Conservation (phyloP, 2,113 vertebrate species). For the Onychorhynchus coronatus region DNA sequence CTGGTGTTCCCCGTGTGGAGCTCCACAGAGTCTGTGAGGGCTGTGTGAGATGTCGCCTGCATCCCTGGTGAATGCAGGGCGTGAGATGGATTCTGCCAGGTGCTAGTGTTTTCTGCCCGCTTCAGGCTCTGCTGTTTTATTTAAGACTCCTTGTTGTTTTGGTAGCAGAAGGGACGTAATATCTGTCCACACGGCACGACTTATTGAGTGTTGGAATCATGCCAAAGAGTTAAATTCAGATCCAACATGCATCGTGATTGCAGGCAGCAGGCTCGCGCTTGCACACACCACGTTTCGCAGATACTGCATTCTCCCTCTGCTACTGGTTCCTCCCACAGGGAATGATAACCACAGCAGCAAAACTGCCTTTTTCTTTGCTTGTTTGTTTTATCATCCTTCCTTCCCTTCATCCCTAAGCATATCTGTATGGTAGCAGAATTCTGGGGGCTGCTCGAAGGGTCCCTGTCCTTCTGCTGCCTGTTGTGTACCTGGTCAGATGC, state of each 20-base stretch:
- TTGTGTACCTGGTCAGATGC: neutral
- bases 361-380: neutral
- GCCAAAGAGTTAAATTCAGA: slow-evolving; percentile 22
- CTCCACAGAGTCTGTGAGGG: neutral
- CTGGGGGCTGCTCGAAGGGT: neutral
- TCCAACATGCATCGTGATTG: neutral
- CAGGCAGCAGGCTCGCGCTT: neutral
- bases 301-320: neutral
- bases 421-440: fast-evolving
- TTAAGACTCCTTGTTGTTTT: neutral
- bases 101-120: neutral
- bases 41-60: fast-evolving
- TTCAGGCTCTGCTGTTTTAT: neutral
- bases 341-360: neutral
- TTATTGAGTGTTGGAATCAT: neutral
- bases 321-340: neutral
- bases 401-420: neutral
- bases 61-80: neutral
- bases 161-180: neutral
- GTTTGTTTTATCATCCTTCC: neutral
- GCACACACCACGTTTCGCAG: neutral
- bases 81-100: neutral
- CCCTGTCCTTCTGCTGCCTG: neutral
- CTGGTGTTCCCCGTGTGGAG: neutral
- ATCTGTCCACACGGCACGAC: neutral